Conservation (phyloP, 2,797 vertebrate genomes). For the Melanotaenia pygmaea region DNA sequence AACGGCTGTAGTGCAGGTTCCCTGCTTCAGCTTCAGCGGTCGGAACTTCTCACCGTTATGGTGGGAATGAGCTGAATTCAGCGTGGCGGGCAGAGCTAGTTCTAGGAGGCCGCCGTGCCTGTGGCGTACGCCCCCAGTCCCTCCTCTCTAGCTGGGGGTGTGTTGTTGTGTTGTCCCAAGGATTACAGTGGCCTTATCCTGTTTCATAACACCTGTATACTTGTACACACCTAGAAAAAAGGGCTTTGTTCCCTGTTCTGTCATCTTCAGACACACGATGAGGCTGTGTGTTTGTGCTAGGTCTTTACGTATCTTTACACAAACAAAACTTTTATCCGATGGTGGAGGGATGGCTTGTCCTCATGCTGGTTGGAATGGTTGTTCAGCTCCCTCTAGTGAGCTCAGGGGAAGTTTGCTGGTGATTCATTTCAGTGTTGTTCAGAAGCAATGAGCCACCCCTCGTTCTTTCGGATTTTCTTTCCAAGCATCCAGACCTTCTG, state of each 20-base stretch:
- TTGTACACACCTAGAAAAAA: conserved; percentile 44
- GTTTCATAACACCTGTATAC: conserved; percentile 72
- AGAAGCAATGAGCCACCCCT: no score
- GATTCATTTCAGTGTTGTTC: no score
- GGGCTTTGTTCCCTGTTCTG: conserved; percentile 27
- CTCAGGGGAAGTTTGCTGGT: neutral
- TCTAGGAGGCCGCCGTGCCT: conserved; percentile 9
- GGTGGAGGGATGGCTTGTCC: neutral
- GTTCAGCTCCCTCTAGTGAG: conserved; percentile 68
- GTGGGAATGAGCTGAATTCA: neutral
- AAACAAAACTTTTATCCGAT: conserved; percentile 12
- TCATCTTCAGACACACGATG: conserved; percentile 45
- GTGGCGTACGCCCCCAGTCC: neutral
- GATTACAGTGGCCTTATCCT: conserved; percentile 62
- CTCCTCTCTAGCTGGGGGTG: conserved; percentile 24
- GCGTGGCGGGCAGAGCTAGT: conserved; percentile 21
- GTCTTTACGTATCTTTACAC: conserved; percentile 1
- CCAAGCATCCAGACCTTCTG: no score
- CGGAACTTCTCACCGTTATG: no score
- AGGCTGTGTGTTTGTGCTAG: conserved; percentile 13
- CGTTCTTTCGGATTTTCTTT: no score
- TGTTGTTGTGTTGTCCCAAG: conserved; percentile 57
- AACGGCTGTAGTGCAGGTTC: no score
- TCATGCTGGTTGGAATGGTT: conserved; percentile 16
- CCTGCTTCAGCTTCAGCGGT: no score